phyloP scores from a whole-genome alignment of 2,113 vertebrate species.

The Mustela lutreola region DNA sequence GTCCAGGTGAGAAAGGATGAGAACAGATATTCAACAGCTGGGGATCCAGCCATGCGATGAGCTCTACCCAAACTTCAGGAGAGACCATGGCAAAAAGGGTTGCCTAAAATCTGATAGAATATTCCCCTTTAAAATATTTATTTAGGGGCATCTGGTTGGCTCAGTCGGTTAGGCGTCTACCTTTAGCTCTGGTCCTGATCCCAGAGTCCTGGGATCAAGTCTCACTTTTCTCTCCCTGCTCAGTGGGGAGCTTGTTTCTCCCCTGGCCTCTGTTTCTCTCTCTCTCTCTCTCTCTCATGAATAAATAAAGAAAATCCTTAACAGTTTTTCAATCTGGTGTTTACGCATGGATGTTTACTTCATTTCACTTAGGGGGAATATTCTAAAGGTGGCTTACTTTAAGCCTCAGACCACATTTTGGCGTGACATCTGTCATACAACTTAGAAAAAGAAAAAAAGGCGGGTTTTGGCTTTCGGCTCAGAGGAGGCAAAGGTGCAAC shows the following conservation, averaged over 20 bases:
- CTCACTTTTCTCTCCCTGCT: too few relatives aligned
- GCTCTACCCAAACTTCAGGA: neutral
- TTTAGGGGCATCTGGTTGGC: neutral
- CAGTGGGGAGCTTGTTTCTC: too few relatives aligned
- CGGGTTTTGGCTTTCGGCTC: too few relatives aligned
- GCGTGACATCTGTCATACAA: slow-evolving; percentile 69
- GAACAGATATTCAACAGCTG: neutral
- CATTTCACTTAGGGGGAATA: slow-evolving; percentile 63
- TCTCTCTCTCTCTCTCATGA: too few relatives aligned
- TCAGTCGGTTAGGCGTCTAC: too few relatives aligned
- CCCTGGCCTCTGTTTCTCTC: too few relatives aligned
- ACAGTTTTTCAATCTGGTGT: slow-evolving; percentile 71
- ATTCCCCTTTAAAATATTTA: slow-evolving; percentile 65
- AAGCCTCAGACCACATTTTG: slow-evolving; percentile 51
- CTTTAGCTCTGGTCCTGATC: too few relatives aligned
- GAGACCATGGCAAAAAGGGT: neutral
- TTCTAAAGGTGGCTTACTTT: neutral
- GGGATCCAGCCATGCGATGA: neutral
- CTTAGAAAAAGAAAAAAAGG: neutral
- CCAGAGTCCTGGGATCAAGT: too few relatives aligned
- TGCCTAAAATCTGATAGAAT: slow-evolving; percentile 49
- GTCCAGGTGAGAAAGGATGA: neutral
- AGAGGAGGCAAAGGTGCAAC: too few relatives aligned
- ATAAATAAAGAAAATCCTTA: too few relatives aligned
- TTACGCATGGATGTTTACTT: slow-evolving; percentile 71